Conservation (phyloP, 2,797 vertebrate genomes). For the Remorina albescens region DNA sequence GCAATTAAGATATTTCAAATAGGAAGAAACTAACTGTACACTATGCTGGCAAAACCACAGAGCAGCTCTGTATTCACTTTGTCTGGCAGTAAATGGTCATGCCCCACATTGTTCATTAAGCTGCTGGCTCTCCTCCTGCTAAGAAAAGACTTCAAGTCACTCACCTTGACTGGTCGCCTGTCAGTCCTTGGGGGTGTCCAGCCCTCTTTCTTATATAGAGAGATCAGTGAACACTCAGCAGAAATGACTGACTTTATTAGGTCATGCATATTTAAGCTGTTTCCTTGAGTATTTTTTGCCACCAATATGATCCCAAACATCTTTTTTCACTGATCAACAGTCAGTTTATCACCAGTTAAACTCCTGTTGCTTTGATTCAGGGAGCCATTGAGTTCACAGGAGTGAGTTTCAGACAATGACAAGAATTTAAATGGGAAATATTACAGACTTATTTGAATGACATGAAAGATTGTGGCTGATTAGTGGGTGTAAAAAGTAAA, state of each 20-base stretch:
- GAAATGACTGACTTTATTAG: conserved; percentile 77
- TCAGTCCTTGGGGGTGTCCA: conserved; percentile 68
- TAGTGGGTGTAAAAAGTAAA: background rate
- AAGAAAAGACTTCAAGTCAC: conserved; percentile 75
- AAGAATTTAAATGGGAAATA: conserved; percentile 21
- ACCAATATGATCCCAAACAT: conserved; percentile 18
- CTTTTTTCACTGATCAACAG: conserved; percentile 18
- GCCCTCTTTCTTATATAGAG: conserved; percentile 82
- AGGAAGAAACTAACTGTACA: conserved; percentile 23
- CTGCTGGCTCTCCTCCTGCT: conserved; percentile 69
- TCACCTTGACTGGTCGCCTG: conserved; percentile 83
- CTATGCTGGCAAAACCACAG: conserved; percentile 34
- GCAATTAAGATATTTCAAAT: conserved; percentile 13
- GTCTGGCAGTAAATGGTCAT: conserved; percentile 60
- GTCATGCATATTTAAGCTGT: conserved; percentile 73
- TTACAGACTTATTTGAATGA: conserved; percentile 6
- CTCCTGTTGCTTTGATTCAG: background rate
- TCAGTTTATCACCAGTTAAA: background rate
- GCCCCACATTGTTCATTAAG: conserved; percentile 76
- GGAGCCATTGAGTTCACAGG: background rate
- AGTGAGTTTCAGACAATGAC: background rate
- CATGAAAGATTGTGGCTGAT: conserved; percentile 25
- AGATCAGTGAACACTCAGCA: conserved; percentile 57
- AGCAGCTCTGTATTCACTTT: conserved; percentile 22
- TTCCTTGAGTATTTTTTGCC: conserved; percentile 67